Evolutionary conservation across 2,888 invertebrate genomes (phyloP).

Genomic region (Cyclophora albipunctata): DNA sequence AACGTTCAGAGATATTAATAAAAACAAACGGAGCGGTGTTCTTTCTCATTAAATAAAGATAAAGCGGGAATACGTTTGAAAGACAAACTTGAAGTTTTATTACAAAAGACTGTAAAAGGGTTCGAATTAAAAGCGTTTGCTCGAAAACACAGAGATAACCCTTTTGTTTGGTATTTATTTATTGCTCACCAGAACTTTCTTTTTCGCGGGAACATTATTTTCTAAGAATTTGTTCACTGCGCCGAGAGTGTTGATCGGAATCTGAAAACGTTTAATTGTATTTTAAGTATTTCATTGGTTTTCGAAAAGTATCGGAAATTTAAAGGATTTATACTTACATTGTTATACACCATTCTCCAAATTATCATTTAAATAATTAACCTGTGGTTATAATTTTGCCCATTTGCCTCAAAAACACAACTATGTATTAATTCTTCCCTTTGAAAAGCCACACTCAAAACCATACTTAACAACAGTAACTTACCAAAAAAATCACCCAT

Average conservation of each 20-base stretch:
- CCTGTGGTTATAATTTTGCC: no score
- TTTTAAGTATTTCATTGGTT: background rate
- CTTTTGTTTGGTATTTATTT: background rate
- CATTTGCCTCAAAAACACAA: no score
- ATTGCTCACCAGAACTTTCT: constrained; percentile 46
- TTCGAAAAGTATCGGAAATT: no score
- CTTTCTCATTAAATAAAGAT: constrained; percentile 1
- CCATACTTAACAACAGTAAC: no score
- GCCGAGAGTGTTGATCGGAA: constrained; percentile 79
- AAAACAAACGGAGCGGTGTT: no score
- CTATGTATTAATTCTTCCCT: no score
- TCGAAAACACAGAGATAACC: background rate
- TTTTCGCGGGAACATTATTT: constrained; percentile 59
- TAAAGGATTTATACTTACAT: no score
- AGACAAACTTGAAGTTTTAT: constrained; percentile 4
- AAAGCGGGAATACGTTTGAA: constrained; percentile 5
- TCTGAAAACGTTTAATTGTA: constrained; percentile 55
- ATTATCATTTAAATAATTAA: constrained; percentile 2
- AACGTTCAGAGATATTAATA: no score
- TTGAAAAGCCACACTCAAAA: no score
- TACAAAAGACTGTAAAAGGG: constrained; percentile 6
- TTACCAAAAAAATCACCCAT: no score
- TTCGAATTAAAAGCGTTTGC: constrained; percentile 15
- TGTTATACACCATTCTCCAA: background rate
- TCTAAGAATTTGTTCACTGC: constrained; percentile 79